Conservation (phyloP, 1,140 invertebrate species). For the Cydia splendana region DNA sequence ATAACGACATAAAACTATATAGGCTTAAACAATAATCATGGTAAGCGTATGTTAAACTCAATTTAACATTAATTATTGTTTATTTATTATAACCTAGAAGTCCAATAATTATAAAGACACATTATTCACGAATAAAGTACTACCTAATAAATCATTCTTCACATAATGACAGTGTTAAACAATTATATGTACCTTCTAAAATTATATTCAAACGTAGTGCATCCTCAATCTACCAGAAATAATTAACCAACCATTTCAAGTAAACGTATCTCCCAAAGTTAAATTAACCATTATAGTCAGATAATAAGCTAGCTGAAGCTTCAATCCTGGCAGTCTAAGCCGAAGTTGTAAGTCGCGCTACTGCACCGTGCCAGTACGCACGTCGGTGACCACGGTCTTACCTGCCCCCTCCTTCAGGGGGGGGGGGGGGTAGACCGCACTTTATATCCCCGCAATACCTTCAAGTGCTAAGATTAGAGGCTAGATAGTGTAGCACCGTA, state of each 20-base stretch:
- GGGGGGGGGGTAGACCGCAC: slow-evolving; percentile 5
- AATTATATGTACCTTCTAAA: too few species aligned
- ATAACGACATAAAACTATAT: too few species aligned
- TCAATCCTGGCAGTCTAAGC: slow-evolving; percentile 2
- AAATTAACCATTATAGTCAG: not conserved
- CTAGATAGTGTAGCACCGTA: not conserved
- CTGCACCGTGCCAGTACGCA: not conserved
- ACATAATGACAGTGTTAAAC: too few species aligned
- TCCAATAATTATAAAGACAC: too few species aligned
- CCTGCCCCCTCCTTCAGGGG: not conserved
- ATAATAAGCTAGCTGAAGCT: not conserved
- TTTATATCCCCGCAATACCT: slow-evolving; percentile 29
- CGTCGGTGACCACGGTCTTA: slow-evolving; percentile 24
- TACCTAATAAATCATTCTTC: too few species aligned
- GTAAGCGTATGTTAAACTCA: too few species aligned
- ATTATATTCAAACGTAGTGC: too few species aligned
- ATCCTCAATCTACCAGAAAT: not conserved
- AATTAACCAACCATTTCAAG: not conserved
- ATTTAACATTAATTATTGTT: too few species aligned
- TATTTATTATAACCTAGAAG: too few species aligned
- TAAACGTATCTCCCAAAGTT: not conserved
- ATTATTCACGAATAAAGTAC: too few species aligned
- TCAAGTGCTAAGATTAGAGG: slow-evolving; percentile 14
- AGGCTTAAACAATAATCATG: too few species aligned
- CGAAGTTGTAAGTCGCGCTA: not conserved